These are phyloP conservation scores for Elaphurus davidianus DNA, from an alignment of 2,113 vertebrate species.

Conservation along the genomic window DNA sequence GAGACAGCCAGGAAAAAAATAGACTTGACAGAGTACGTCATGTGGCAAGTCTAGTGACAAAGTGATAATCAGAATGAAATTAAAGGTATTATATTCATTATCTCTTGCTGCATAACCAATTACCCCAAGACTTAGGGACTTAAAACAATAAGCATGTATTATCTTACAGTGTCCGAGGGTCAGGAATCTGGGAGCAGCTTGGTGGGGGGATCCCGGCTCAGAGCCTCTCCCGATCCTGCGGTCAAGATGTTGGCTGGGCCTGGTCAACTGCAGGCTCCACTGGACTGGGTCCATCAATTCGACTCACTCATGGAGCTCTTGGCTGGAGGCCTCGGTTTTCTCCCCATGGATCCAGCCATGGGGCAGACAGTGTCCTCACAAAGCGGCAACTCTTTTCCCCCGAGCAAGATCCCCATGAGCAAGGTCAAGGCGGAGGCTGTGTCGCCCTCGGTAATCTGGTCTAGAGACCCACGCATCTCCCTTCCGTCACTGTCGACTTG, in stretches of 20 bases:
- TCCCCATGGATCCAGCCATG: not conserved
- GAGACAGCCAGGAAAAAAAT: not conserved
- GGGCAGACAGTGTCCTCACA: not conserved
- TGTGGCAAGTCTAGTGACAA: not conserved
- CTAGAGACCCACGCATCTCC: not conserved
- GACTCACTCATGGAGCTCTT: not conserved
- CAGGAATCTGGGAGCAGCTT: not conserved
- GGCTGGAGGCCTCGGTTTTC: not conserved
- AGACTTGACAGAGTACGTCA: not conserved
- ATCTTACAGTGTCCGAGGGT: not conserved
- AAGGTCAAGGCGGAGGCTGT: not conserved
- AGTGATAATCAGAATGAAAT: not conserved
- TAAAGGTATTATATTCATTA: not conserved
- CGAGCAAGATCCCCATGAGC: not conserved
- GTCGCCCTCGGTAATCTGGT: not conserved
- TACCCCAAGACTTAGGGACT: not conserved
- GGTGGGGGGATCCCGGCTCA: not conserved
- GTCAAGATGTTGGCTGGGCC: not conserved
- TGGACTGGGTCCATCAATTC: too few species aligned
- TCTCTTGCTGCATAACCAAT: not conserved
- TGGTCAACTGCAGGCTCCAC: not conserved
- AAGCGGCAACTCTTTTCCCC: not conserved
- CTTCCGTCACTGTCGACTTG: not conserved
- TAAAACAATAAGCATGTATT: not conserved
- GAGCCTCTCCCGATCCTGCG: not conserved